phyloP scores from a whole-genome alignment of 2,797 vertebrate species.

The Myotis findleyi region DNA sequence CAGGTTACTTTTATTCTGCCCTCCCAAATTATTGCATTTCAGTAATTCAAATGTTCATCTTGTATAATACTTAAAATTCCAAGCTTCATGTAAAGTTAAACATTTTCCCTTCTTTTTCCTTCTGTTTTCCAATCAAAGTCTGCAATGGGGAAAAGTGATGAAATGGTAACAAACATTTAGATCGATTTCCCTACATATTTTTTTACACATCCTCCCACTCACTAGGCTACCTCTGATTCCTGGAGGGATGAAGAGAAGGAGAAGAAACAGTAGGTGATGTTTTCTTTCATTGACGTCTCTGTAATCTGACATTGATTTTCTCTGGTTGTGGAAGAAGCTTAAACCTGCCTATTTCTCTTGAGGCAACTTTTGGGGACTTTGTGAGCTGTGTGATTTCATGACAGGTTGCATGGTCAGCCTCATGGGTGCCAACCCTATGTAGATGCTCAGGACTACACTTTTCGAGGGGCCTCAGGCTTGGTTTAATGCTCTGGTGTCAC shows the following conservation, averaged over 20 bases:
- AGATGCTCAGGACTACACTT: not conserved
- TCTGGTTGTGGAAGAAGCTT: not conserved
- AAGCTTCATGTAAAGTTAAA: not conserved
- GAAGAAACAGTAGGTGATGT: not conserved
- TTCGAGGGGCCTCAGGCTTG: not conserved
- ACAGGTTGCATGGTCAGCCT: not conserved
- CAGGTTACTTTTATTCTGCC: not conserved
- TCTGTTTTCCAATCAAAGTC: not conserved
- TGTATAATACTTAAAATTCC: not conserved
- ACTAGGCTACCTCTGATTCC: not conserved
- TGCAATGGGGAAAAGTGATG: not conserved
- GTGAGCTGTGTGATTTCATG: not conserved
- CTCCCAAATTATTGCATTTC: not conserved
- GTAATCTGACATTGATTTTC: not conserved
- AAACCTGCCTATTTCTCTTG: not conserved
- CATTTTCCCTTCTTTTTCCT: not conserved
- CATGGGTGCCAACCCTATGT: not conserved
- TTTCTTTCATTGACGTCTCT: not conserved
- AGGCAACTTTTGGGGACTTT: not conserved
- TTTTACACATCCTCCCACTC: not conserved
- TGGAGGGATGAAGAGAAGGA: not conserved
- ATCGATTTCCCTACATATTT: accelerated
- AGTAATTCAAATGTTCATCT: not conserved
- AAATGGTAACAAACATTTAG: not conserved
- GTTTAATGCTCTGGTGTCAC: not conserved